Conservation (phyloP, 2,797 vertebrate species). For the Alauda arvensis region DNA sequence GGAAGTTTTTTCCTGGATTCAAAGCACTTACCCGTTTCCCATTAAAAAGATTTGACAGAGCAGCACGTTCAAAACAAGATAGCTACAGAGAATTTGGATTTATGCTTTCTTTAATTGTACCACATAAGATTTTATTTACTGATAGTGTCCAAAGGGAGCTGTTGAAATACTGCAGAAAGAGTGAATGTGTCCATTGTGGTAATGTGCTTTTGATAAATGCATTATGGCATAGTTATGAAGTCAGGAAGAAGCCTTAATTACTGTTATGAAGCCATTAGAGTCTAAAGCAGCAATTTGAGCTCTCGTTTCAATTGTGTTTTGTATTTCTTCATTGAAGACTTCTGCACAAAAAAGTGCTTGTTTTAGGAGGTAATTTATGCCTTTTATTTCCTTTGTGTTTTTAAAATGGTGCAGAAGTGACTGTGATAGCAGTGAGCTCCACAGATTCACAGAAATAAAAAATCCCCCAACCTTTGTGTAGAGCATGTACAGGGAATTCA, state of each 20-base stretch:
- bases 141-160: conserved; percentile 33
- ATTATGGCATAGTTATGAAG: conserved; percentile 41
- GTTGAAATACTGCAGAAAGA: conserved; percentile 24
- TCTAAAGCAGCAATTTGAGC: conserved; percentile 34
- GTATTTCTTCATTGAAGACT: background rate
- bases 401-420: background rate
- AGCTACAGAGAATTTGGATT: background rate
- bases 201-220: conserved; percentile 57
- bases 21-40: background rate
- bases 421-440: background rate
- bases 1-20: background rate
- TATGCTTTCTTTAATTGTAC: conserved; percentile 41
- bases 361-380: conserved; percentile 16
- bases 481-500: fast-evolving
- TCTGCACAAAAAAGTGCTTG: background rate
- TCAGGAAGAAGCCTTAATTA: conserved; percentile 56
- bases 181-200: conserved; percentile 20
- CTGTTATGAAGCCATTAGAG: conserved; percentile 51
- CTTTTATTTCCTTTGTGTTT: conserved; percentile 23
- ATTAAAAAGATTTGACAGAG: background rate
- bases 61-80: background rate
- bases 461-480: background rate
- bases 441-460: background rate
- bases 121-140: conserved; percentile 42
- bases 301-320: conserved; percentile 30